Base-by-base conservation (phyloP, 37 sponge, comb jelly and placozoan species). In the Dysidea cf. avara region DNA sequence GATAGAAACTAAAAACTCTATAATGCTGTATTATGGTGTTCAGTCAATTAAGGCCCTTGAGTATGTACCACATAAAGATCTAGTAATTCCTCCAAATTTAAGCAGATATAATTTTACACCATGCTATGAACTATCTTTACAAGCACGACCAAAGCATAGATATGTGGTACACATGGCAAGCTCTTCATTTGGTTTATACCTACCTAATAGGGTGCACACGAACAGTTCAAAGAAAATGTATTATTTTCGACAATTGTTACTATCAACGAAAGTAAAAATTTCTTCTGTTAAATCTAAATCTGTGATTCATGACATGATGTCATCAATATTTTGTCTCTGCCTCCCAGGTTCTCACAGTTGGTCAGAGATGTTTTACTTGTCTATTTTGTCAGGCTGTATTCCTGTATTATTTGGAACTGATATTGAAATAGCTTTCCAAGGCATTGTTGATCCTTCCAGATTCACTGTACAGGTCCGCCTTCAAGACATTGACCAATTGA, bases 241-340 rank as follows among this genome's bases (percentile, higher is more conserved):
- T 52, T 60, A 72, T 38, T 61, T 51, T 21, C 33, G 62, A 26
- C 36, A 71, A 32, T 71, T 59, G 7, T 53, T 56, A 34, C 25
- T 49, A 1, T 72, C 60, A 39, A 31, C 50, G 0, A 21, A 14
- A 1, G 70, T 80, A n/a, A 28, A 52, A 24, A 61, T 80, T 29
- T 56, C 81, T 7, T 62, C 57, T 1, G 62, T 62, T 1, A 56
- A 73, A 33, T 22, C 62, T 21, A 71, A 71, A 9, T 51, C 72
- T 1, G 70, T 72, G 52, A 48, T 72, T 43, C 52, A 60, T 9
- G 81, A 80, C 55, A 80, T 80, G 81, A 80, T 80, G 81, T 80
- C 81, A 31, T 80, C 81, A 21, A 60, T 1, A 16, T 80, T 72
- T 31, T 80, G 81, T 38, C 65, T 80, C 21, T 80, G 81, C 34